phyloP scores from a whole-genome alignment of 2,113 vertebrate species.

The Brachionichthys hirsutus region DNA sequence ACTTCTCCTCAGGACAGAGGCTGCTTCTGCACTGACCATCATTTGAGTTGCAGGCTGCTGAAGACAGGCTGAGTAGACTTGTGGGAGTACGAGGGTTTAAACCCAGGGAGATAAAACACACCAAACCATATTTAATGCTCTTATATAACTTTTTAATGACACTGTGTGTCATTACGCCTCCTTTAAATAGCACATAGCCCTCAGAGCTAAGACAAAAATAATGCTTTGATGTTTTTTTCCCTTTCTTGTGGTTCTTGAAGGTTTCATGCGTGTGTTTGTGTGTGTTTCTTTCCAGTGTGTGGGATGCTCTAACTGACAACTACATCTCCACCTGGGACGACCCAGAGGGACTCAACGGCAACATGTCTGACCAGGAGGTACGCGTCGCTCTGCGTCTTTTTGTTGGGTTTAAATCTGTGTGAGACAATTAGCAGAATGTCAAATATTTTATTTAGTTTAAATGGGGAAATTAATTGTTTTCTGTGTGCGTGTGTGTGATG shows the following conservation, averaged over 20 bases:
- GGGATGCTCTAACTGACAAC: slow-evolving; percentile 94
- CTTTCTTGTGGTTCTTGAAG: not conserved
- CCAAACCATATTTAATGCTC: slow-evolving; percentile 10
- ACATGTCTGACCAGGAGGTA: slow-evolving; percentile 87
- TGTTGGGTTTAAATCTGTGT: too few species aligned
- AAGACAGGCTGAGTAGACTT: too few species aligned
- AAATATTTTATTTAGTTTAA: too few species aligned
- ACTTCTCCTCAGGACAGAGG: too few species aligned
- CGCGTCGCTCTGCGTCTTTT: too few species aligned
- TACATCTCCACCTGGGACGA: slow-evolving; percentile 88
- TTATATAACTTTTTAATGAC: slow-evolving; percentile 25
- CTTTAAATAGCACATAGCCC: slow-evolving; percentile 7
- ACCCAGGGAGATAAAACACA: slow-evolving; percentile 19
- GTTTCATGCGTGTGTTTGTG: slow-evolving; percentile 20
- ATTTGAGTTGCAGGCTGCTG: slow-evolving; percentile 24
- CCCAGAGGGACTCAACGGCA: slow-evolving; percentile 85
- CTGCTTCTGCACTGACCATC: too few species aligned
- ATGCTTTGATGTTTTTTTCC: not conserved
- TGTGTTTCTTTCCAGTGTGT: slow-evolving; percentile 80
- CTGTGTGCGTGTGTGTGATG: too few species aligned
- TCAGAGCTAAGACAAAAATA: not conserved
- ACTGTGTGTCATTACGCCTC: not conserved
- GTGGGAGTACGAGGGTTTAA: too few species aligned
- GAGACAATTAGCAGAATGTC: too few species aligned
- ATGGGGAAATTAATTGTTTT: too few species aligned